These are phyloP conservation scores for Apogon talboti DNA, from an alignment of 2,797 vertebrate species.

Conservation along the genomic window DNA sequence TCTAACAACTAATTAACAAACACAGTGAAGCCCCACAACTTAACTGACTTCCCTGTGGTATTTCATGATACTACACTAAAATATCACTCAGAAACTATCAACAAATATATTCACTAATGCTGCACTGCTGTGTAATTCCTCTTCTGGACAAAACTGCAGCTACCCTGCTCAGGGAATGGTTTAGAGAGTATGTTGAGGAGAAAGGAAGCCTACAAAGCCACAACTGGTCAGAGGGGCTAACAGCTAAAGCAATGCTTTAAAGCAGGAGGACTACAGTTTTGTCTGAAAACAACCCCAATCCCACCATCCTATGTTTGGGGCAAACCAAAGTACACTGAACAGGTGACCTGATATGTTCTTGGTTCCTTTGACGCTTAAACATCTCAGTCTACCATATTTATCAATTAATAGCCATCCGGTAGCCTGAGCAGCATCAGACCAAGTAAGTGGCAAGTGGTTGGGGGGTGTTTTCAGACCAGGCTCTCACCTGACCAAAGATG, in stretches of 20 bases:
- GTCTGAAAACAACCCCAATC: slow-evolving; percentile 77
- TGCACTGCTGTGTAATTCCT: background rate
- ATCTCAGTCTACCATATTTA: slow-evolving; percentile 20
- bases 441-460: slow-evolving; percentile 30
- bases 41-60: background rate
- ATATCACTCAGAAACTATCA: slow-evolving; percentile 6
- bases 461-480: slow-evolving; percentile 78
- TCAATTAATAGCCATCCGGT: slow-evolving; percentile 38
- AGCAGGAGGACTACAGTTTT: slow-evolving; percentile 58
- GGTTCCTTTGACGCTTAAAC: slow-evolving; percentile 9
- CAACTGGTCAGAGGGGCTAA: slow-evolving; percentile 34
- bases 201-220: slow-evolving; percentile 54
- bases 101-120: slow-evolving; percentile 4
- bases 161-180: slow-evolving; percentile 38
- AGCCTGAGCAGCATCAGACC: slow-evolving; percentile 10
- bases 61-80: slow-evolving; percentile 19
- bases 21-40: background rate
- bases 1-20: background rate
- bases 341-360: slow-evolving; percentile 37
- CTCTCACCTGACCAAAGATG: slow-evolving; percentile 80
- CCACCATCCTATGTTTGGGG: slow-evolving; percentile 36
- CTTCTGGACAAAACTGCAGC: slow-evolving; percentile 13
- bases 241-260: slow-evolving; percentile 47
- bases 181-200: slow-evolving; percentile 22
- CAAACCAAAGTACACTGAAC: slow-evolving; percentile 53